phyloP scores from a whole-genome alignment of 64 coral and sea anemone species.

The Actinia tenebrosa region DNA sequence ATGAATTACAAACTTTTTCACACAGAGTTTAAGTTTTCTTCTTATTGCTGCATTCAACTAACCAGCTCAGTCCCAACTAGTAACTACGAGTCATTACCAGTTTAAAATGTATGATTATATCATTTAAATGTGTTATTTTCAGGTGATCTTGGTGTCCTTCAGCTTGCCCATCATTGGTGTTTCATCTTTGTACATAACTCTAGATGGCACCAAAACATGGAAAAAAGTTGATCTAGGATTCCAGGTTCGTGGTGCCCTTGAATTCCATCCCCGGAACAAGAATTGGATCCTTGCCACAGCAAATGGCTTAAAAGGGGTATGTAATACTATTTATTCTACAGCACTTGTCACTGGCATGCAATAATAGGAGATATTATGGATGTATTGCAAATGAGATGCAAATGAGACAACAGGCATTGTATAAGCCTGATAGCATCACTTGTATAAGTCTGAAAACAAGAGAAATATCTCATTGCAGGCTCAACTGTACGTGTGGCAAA shows the following conservation, averaged over 20 bases:
- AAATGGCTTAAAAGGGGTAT: background rate
- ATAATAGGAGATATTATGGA: too few relatives aligned
- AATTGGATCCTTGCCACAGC: conserved; percentile 45
- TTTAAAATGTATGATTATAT: background rate
- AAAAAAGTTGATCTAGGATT: conserved; percentile 10
- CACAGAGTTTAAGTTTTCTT: too few relatives aligned
- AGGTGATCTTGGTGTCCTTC: conserved; percentile 58
- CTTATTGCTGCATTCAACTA: too few relatives aligned
- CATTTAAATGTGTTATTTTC: background rate
- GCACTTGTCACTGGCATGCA: too few relatives aligned
- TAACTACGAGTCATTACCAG: background rate
- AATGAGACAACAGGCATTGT: too few relatives aligned
- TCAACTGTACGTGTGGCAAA: too few relatives aligned
- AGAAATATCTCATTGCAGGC: too few relatives aligned
- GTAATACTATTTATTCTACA: background rate
- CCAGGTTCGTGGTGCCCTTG: conserved; percentile 19
- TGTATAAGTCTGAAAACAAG: too few relatives aligned
- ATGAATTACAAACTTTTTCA: too few relatives aligned
- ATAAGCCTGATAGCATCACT: too few relatives aligned
- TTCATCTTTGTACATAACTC: conserved; percentile 32
- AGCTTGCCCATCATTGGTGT: background rate
- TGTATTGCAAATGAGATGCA: too few relatives aligned
- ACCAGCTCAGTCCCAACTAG: too few relatives aligned
- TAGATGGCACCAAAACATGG: conserved; percentile 45
- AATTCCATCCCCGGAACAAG: conserved; percentile 45